Evolutionary conservation across 1,140 invertebrate genomes (phyloP), one percentile per base, ranked within the genome.

Genomic region (Drosophila ficusphila): DNA sequence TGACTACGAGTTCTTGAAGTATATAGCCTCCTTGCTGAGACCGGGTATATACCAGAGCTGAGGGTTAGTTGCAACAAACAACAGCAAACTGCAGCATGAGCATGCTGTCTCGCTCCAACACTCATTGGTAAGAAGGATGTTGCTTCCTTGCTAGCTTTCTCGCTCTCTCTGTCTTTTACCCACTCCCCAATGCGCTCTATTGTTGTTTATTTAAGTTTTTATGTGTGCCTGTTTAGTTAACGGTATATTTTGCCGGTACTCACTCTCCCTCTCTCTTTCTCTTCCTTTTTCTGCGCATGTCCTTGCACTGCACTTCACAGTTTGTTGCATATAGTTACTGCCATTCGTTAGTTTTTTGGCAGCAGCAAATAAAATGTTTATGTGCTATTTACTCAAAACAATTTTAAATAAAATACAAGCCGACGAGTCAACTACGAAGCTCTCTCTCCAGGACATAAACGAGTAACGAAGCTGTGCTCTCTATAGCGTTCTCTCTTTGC

Each of bases 131-230:
- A 19, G 21, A 65, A 39, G 27, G 29, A 49, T 60, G 14, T 38
- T 11, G 14, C 56, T 27, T 38, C 14, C 27, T 53, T 14, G 34
- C 31, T 39, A 16, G 36, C 38, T 2, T 11, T n/a, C 47, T 65
- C 11, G 33, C 16, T 19, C 19, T 19, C 38, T 38, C 36, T 38
- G 4, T 8, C 34, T 36, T 7, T 46, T 39, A 7, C 34, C 8
- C 31, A 14, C 19, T 58, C 23, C 38, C 73, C 11, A 25, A 42
- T 56, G 47, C 57, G 44, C 77, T 39, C 83, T 88, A 88, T 88
- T 88, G 82, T 88, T 88, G 83, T 88, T 88, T 88, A 88, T 88
- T 88, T 88, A 88, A 88, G 82, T 88, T 88, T 86, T 86, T 86
- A 88, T 86, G 82, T 86, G 82, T 76, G 79, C 79, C 85, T 88